Base-by-base conservation (phyloP, 2,888 invertebrate species). In the Tinea semifulvella region DNA sequence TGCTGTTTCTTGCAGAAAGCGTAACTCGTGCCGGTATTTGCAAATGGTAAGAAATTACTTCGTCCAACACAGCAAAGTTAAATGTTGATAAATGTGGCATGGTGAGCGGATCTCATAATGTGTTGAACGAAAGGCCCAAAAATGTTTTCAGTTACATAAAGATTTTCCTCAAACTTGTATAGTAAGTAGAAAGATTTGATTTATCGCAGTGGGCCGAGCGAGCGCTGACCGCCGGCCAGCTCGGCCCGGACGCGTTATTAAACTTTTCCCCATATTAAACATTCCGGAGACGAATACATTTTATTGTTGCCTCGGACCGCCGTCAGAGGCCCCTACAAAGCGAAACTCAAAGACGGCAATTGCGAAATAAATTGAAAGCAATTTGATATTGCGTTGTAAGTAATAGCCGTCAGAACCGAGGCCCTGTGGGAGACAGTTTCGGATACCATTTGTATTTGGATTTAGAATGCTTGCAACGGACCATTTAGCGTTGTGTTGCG, bases 191-290 rank as follows among this genome's bases (percentile, higher is more conserved):
- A n/a, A 76, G 74, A 77, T 79, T 77, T 80, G 79, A 80, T 79
- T 80, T 79, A 80, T 80, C 70, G 77, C 65, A 66, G 71, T 61
- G 66, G 65, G 68, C 56, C 56, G 62, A 63, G 55, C 56, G 55
- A 64, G 63, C 58, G 63, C 70, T 72, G 75, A 68, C 71, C 68
- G 56, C 58, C 63, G 63, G 57, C 55, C 45, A 43, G 38, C 58
- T 60, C 60, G 62, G 67, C 65, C 68, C 75, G 75, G 79, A 73
- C 79, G 79, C 80, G 79, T 79, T 80, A 80, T 80, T 80, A 80
- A 79, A 82, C 80, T 82, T 82, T 82, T 81, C 81, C 81, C 81
- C 81, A 81, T 82, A 81, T 82, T 82, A 82, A 81, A 81, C 82
- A 82, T 82, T 82, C 82, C 82, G 75, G 75, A 77, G 76, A 80